Evolutionary conservation across 2,888 invertebrate species (phyloP).

Genomic region (Crocallis elinguaria): DNA sequence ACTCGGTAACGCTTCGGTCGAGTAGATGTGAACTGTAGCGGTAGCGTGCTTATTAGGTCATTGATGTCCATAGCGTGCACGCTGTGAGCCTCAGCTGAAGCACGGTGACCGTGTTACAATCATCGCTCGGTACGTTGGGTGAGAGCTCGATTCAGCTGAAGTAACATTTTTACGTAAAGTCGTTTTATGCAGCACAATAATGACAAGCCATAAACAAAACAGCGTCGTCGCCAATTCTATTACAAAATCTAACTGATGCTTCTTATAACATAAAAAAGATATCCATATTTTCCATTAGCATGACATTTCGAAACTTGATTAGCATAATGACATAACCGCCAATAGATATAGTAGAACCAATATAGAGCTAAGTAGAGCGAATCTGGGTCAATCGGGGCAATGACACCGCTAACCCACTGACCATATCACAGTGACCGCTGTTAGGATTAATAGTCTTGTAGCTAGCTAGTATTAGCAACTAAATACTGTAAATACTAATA

Average conservation of each 20-base stretch:
- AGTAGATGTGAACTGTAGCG: too few species aligned
- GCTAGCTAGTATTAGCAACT: not conserved
- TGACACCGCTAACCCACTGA: conserved; percentile 24
- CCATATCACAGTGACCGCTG: conserved; percentile 22
- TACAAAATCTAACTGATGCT: not conserved
- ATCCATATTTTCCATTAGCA: conserved; percentile 29
- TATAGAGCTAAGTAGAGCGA: conserved; percentile 2
- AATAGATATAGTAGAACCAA: conserved; percentile 15
- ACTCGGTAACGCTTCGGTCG: too few species aligned
- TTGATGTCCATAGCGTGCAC: too few species aligned
- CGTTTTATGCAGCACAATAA: too few species aligned
- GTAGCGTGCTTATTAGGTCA: too few species aligned
- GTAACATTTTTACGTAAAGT: too few species aligned
- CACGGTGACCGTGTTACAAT: too few species aligned
- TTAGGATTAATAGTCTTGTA: not conserved
- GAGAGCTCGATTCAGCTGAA: too few species aligned
- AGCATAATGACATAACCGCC: conserved; percentile 36
- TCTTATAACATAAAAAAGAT: conserved; percentile 9
- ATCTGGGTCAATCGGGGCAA: conserved; percentile 16
- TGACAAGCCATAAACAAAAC: too few species aligned
- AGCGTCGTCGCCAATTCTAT: too few species aligned
- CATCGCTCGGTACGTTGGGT: too few species aligned
- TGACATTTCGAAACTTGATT: conserved; percentile 37
- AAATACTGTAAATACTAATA: not conserved
- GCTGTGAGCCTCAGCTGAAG: too few species aligned